Evolutionary conservation across 2,113 vertebrate species (phyloP).

Genomic region (Oncorhynchus masou): DNA sequence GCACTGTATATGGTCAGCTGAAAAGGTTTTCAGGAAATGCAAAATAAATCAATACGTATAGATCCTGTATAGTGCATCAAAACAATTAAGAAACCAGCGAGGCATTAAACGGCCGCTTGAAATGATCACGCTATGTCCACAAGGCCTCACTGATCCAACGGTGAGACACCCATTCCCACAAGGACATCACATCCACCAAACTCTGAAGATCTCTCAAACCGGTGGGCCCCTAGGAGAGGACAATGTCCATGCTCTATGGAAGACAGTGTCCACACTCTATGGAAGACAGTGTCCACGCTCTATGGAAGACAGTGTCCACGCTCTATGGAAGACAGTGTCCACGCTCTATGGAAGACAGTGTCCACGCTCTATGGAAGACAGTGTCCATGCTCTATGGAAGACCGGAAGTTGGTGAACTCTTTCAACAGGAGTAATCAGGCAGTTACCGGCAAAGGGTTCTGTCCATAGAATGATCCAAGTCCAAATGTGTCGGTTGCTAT

Average conservation of each 20-base stretch:
- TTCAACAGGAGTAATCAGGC: neutral
- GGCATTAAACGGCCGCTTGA: neutral
- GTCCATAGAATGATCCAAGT: neutral
- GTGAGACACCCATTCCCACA: neutral
- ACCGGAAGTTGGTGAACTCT: constrained; percentile 13
- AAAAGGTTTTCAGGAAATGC: neutral
- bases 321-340: too few species aligned
- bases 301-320: too few species aligned
- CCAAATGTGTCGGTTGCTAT: neutral
- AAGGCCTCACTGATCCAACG: neutral
- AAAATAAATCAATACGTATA: neutral
- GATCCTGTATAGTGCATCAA: neutral
- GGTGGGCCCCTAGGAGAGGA: neutral
- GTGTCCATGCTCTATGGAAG: neutral
- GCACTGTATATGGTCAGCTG: neutral
- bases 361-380: neutral
- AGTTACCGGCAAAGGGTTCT: neutral
- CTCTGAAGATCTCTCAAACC: neutral
- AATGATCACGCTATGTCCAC: neutral
- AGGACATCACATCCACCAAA: neutral
- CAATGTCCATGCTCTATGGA: neutral
- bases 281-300: too few species aligned
- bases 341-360: too few species aligned
- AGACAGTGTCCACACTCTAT: too few species aligned
- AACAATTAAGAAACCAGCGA: neutral